Percentiles rank a stretch among this genome's conserved stretches.
Evolutionary conservation across 2,797 vertebrate species (phyloP).

Genomic region (Chaenodraco wilsoni): DNA sequence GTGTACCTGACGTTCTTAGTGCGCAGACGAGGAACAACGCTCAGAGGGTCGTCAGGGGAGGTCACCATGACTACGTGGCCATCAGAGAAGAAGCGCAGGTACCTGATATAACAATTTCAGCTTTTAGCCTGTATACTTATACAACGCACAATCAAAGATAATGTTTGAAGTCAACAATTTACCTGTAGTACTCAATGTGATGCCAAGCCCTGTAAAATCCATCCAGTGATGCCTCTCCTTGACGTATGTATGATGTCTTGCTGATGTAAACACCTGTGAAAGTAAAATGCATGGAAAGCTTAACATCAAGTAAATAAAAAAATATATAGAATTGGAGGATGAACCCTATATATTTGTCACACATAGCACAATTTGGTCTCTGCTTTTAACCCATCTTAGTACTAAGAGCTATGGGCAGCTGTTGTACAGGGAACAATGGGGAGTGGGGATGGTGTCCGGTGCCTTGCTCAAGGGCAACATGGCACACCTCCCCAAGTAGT

Average conservation of each 20-base stretch:
- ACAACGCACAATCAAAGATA: background rate
- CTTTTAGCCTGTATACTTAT: background rate
- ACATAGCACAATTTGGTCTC: too few relatives aligned
- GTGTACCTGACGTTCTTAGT: conserved; percentile 89
- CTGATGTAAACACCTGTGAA: conserved; percentile 94
- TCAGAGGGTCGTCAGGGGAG: conserved; percentile 93
- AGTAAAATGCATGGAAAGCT: conserved; percentile 10
- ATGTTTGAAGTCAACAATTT: conserved; percentile 32
- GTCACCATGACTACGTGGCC: conserved; percentile 95
- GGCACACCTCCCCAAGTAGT: too few relatives aligned
- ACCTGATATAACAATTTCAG: conserved; percentile 79
- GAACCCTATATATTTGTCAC: too few relatives aligned
- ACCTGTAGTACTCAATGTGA: conserved; percentile 99
- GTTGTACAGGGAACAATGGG: too few relatives aligned
- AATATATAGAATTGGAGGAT: too few relatives aligned
- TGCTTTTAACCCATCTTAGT: too few relatives aligned
- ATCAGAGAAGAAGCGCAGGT: conserved; percentile 96
- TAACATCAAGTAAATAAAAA: background rate
- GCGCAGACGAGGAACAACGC: conserved; percentile 91
- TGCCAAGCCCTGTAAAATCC: conserved; percentile 99
- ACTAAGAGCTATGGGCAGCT: too few relatives aligned
- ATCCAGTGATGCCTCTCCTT: conserved; percentile 97
- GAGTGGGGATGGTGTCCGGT: too few relatives aligned
- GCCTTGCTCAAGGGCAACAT: too few relatives aligned
- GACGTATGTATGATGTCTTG: conserved; percentile 96